Conservation (phyloP, 2,888 invertebrate species). For the Caenorhabditis sp. region DNA sequence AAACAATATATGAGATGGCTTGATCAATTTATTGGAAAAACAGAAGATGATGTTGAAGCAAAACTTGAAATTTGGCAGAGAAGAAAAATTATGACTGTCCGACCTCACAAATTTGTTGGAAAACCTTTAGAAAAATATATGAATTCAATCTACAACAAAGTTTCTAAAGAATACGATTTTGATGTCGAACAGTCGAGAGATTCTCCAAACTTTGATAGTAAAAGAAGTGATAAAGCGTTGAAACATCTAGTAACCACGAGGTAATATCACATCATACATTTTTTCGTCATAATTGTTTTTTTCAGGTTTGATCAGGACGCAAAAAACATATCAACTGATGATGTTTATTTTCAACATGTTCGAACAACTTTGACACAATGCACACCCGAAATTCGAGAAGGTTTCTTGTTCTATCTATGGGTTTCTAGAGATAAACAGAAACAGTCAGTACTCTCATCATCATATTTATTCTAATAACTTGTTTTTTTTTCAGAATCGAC, state of each 20-base stretch:
- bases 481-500: conserved; percentile 32
- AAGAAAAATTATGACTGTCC: background rate
- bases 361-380: background rate
- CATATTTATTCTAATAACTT: too few species aligned
- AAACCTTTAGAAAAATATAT: conserved; percentile 10
- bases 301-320: conserved; percentile 6
- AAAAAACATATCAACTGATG: conserved; percentile 1
- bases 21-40: conserved; percentile 11
- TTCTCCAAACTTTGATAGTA: background rate
- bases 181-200: background rate
- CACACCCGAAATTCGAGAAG: background rate
- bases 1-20: conserved; percentile 7
- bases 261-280: background rate
- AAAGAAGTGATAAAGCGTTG: conserved; percentile 1
- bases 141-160: conserved; percentile 3
- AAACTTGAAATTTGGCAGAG: conserved; percentile 5
- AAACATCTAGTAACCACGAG: conserved; percentile 5
- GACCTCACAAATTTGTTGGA: conserved; percentile 1
- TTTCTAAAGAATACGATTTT: conserved; percentile 10
- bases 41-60: background rate
- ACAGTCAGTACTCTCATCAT: conserved; percentile 3
- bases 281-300: background rate
- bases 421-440: background rate
- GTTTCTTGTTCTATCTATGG: conserved; percentile 3
- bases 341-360: conserved; percentile 25